Conservation (phyloP, 1,140 invertebrate genomes). For the Magallana ariakensis region DNA sequence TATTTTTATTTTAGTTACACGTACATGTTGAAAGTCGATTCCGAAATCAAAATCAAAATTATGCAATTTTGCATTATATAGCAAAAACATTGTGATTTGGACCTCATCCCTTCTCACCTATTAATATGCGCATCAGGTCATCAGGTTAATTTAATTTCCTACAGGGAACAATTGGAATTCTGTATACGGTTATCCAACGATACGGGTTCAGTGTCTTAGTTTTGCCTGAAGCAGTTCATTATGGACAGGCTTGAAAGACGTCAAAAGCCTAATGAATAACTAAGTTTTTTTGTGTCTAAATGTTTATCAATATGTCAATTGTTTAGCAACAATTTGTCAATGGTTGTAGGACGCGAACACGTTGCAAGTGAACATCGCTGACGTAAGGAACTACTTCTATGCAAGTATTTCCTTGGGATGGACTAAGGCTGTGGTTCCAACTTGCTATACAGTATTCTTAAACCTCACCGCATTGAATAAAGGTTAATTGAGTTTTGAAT, state of each 20-base stretch:
- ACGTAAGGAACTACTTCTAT: background rate
- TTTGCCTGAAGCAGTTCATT: background rate
- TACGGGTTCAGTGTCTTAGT: background rate
- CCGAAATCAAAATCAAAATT: too few species aligned
- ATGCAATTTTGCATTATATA: too few species aligned
- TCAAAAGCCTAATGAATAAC: conserved; percentile 28
- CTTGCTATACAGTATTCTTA: too few species aligned
- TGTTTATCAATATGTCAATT: conserved; percentile 31
- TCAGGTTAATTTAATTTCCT: conserved; percentile 17
- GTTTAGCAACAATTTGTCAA: conserved; percentile 12
- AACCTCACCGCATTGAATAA: too few species aligned
- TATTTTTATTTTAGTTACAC: too few species aligned
- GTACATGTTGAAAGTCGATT: too few species aligned
- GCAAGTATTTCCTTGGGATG: too few species aligned
- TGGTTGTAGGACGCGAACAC: background rate
- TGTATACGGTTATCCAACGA: background rate
- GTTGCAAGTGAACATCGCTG: conserved; percentile 12
- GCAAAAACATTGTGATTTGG: too few species aligned
- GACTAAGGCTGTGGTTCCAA: too few species aligned
- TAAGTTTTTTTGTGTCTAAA: conserved; percentile 13
- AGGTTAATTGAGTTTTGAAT: too few species aligned
- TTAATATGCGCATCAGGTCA: background rate
- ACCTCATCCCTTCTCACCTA: background rate
- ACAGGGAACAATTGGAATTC: background rate
- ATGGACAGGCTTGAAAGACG: conserved; percentile 6